Conservation (phyloP, 1,140 invertebrate species). For the Microplitis demolitor region DNA sequence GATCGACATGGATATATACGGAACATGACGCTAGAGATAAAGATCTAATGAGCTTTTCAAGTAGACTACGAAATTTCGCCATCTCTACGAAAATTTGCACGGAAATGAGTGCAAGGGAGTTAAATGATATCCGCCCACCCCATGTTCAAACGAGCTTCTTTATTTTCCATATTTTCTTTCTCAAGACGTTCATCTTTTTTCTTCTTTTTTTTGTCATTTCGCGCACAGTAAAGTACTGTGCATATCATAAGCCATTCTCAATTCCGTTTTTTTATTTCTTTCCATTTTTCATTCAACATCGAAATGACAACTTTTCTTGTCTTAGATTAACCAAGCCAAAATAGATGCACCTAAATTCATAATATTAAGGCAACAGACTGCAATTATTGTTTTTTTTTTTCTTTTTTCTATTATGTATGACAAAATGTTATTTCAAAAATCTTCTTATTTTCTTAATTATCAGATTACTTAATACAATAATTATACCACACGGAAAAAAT, state of each 20-base stretch:
- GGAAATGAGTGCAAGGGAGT: constrained; percentile 16
- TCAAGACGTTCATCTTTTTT: neutral
- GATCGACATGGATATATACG: no score
- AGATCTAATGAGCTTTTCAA: constrained; percentile 16
- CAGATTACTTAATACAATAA: no score
- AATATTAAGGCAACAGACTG: neutral
- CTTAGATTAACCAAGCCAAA: constrained; percentile 20
- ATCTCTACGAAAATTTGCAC: constrained; percentile 23
- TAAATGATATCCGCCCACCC: constrained; percentile 7
- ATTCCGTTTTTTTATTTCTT: neutral
- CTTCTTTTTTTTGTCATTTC: constrained; percentile 18
- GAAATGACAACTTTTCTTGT: neutral
- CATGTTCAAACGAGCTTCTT: constrained; percentile 12
- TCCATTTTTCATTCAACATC: neutral
- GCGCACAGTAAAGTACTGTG: constrained; percentile 15
- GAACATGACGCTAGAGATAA: neutral
- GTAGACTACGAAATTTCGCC: constrained; percentile 16
- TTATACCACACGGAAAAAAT: neutral
- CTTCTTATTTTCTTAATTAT: no score
- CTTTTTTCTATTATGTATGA: neutral
- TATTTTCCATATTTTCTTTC: constrained; percentile 20
- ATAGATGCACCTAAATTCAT: constrained; percentile 28
- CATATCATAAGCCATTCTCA: neutral
- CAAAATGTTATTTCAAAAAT: no score
- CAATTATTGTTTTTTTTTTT: neutral